A percentile compares a stretch with the other conserved stretches of the same genome.
Conservation (phyloP, 2,888 invertebrate genomes). For the Caenorhabditis zanzibari region DNA sequence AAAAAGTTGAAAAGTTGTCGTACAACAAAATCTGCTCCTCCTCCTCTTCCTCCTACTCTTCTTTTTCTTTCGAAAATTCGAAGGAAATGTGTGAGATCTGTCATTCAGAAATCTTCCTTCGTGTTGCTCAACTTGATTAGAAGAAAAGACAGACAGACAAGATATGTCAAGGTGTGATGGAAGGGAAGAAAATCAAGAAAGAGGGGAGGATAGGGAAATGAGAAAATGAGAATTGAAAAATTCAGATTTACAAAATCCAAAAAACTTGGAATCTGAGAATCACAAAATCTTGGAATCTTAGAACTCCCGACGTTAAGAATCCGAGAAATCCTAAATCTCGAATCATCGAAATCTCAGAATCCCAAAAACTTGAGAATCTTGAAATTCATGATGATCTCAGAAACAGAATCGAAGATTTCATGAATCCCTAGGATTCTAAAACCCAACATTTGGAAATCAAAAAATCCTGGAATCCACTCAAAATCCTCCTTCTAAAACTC, state of each 20-base stretch:
- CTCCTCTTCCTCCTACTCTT: background rate
- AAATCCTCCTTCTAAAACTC: no score
- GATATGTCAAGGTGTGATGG: slow-evolving; percentile 1
- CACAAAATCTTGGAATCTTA: background rate
- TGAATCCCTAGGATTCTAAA: no score
- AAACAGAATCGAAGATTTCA: no score
- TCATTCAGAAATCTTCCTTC: slow-evolving; percentile 37
- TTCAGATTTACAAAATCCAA: background rate
- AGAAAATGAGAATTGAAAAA: background rate
- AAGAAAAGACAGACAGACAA: background rate
- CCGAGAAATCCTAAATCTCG: no score
- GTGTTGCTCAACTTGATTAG: slow-evolving; percentile 37
- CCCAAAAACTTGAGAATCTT: no score
- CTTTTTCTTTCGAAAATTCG: background rate
- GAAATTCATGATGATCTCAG: no score
- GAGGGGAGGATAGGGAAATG: background rate
- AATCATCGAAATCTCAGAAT: no score
- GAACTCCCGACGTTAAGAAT: no score
- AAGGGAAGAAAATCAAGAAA: background rate
- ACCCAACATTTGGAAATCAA: background rate
- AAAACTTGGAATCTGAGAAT: background rate
- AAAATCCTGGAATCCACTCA: background rate
- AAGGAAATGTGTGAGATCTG: slow-evolving; percentile 28
- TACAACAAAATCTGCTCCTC: slow-evolving; percentile 6
- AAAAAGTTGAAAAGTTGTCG: background rate